Evolutionary conservation across 2,888 invertebrate species (phyloP), one percentile per base, ranked within the genome.

Genomic region (Netelia inedita): DNA sequence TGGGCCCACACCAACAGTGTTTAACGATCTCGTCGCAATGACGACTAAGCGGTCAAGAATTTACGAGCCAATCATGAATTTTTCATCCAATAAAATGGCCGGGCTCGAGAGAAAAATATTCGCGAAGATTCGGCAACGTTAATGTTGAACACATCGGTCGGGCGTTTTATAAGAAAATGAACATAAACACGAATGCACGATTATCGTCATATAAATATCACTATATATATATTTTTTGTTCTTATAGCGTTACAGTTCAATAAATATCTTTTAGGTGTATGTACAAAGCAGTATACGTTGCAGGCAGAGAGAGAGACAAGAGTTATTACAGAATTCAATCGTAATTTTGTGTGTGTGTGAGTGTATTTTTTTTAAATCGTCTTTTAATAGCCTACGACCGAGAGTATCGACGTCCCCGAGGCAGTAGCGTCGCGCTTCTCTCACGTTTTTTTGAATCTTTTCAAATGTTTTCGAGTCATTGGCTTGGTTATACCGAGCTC

Each of bases 181-280:
- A 81, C 65, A 55, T 73, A 76, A 63, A 83, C 65, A 79, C 55
- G 53, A 80, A 75, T 53, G 59, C 78, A 79, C 75, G 65, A 61
- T 85, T 82, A 83, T 85, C 82, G 73, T 90, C 91, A 89, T 93
- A 93, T 93, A 93, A 93, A 93, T 93, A 93, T 91, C 86, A 89
- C 89, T 93, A 90, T 93, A 92, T 88, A n/a, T 65, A n/a, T 71
- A 72, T 72, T 72, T 91, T 92, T 89, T 86, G 11, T 87, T 91
- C 88, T 90, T 90, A 92, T 90, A 91, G 91, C 90, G 90, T 92
- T 92, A 93, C 92, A 93, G 89, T 92, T 93, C 91, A 93, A 93
- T 93, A 93, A 93, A 93, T 93, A 93, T 91, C 89, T 91, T 91
- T 85, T 88, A 88, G 82, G 88, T 88, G 87, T 91, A 91, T 91